A percentile compares a stretch with the other conserved stretches of the same genome.
These are phyloP conservation scores for Synergus japonicus DNA, from an alignment of 2,888 invertebrate genomes.

Conservation along the genomic window DNA sequence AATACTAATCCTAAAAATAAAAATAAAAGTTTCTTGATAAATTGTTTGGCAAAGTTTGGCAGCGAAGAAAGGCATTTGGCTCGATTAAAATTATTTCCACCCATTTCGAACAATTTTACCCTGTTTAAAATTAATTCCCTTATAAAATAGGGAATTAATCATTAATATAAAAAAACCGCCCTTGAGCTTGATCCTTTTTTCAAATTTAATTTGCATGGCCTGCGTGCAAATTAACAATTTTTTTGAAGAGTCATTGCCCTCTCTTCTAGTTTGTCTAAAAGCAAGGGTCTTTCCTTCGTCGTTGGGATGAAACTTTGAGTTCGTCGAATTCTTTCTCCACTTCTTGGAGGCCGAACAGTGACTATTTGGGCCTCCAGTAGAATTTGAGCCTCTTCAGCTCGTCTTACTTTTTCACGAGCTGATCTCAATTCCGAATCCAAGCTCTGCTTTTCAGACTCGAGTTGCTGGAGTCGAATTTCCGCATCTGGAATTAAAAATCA, in stretches of 20 bases:
- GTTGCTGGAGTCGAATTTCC: conserved; percentile 83
- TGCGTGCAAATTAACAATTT: conserved; percentile 55
- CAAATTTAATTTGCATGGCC: conserved; percentile 27
- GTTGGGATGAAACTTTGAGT: conserved; percentile 86
- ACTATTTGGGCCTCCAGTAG: conserved; percentile 80
- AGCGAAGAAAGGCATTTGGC: conserved; percentile 52
- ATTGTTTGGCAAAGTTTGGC: conserved; percentile 46
- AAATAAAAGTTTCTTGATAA: not conserved
- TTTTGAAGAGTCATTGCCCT: conserved; percentile 57
- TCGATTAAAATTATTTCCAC: conserved; percentile 47
- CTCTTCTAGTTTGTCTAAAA: conserved; percentile 54
- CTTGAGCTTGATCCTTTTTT: not conserved
- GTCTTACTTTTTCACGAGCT: conserved; percentile 84
- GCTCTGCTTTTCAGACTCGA: conserved; percentile 85
- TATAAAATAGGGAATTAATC: not conserved
- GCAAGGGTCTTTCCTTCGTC: conserved; percentile 78
- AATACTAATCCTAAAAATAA: not conserved
- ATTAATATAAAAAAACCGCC: not conserved
- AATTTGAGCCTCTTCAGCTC: conserved; percentile 83
- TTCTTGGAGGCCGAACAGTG: conserved; percentile 79
- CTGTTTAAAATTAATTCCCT: conserved; percentile 1
- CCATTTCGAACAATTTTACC: conserved; percentile 29
- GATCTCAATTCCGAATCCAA: conserved; percentile 85
- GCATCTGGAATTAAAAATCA: conserved; percentile 80
- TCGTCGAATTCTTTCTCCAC: conserved; percentile 82